Conservation (phyloP, 2,888 invertebrate genomes). For the Netelia fuscicornis region DNA sequence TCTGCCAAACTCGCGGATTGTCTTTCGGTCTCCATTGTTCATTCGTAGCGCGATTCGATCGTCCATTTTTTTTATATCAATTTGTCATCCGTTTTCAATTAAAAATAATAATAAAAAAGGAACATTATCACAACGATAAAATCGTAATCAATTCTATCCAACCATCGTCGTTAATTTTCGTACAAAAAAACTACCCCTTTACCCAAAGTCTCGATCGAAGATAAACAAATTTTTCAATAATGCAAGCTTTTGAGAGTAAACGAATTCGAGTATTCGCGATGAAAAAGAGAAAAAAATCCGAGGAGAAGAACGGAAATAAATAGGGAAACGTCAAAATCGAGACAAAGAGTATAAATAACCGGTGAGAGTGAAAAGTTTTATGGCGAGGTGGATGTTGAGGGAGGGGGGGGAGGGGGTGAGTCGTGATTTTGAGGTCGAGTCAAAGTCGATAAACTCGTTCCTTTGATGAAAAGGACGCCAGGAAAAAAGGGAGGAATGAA, state of each 20-base stretch:
- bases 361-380: conserved; percentile 33
- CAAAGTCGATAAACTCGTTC: conserved; percentile 59
- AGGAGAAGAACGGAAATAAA: background rate
- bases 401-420: conserved; percentile 3
- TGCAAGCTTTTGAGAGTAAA: background rate
- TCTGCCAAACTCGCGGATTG: background rate
- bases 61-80: background rate
- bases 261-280: background rate
- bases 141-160: too few relatives aligned
- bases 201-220: background rate
- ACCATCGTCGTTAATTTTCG: too few relatives aligned
- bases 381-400: background rate
- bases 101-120: background rate
- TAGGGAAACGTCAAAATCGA: background rate
- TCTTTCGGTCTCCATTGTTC: background rate
- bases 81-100: background rate
- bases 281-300: background rate
- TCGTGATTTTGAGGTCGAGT: conserved; percentile 47
- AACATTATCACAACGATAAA: too few relatives aligned
- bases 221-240: background rate
- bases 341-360: conserved; percentile 10
- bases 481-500: conserved; percentile 8
- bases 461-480: conserved; percentile 34
- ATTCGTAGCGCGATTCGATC: conserved; percentile 1
- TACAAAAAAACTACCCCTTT: too few relatives aligned